phyloP scores from a whole-genome alignment of 2,888 invertebrate genomes.

The Galeruca laticollis region DNA sequence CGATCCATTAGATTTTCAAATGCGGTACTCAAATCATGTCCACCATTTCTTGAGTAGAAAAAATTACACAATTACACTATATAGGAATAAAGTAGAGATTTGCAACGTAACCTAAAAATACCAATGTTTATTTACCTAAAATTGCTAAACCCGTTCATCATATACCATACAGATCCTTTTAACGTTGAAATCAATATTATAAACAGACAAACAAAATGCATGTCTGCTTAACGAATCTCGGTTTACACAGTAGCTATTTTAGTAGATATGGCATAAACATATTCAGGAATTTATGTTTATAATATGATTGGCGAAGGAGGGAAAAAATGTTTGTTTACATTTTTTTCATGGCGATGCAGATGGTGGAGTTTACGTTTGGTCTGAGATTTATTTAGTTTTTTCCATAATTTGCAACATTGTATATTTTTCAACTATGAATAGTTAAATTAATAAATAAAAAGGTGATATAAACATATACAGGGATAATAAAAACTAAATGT shows the following conservation, averaged over 20 bases:
- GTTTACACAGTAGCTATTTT: constrained; percentile 27
- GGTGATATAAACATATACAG: background rate
- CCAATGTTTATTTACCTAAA: background rate
- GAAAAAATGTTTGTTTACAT: background rate
- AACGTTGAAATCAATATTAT: background rate
- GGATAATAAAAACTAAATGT: no score
- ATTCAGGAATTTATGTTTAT: constrained; percentile 2
- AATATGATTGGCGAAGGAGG: constrained; percentile 1
- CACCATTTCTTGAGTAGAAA: no score
- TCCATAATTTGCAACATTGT: constrained; percentile 1
- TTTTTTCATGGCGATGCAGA: background rate
- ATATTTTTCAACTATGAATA: background rate
- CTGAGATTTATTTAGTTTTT: background rate
- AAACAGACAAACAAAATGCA: constrained; percentile 22
- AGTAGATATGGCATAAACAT: constrained; percentile 33
- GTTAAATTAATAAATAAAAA: no score
- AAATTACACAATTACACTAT: no score
- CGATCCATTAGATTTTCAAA: no score
- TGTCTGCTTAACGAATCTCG: constrained; percentile 26
- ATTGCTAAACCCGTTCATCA: background rate
- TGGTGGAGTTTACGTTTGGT: background rate
- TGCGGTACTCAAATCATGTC: no score
- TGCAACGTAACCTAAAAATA: no score
- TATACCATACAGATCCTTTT: background rate
- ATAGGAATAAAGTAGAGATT: no score